Percentiles rank a stretch among this genome's conserved stretches.
Evolutionary conservation across 2,888 invertebrate genomes (phyloP).

Genomic region (Tribolium freemani): DNA sequence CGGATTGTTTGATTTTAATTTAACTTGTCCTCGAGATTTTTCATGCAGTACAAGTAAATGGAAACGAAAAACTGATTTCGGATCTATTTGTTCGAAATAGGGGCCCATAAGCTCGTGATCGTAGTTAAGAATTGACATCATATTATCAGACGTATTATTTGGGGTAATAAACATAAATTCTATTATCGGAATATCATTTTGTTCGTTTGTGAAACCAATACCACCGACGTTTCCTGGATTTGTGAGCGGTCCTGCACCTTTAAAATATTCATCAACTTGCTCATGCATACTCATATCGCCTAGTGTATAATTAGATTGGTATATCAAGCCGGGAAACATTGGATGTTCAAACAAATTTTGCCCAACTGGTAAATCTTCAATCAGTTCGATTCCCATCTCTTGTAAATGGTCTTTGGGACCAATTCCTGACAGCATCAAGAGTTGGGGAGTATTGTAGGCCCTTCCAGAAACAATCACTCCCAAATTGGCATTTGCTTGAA

Average conservation of each 20-base stretch:
- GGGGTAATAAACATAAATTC: conserved; percentile 12
- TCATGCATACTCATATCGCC: conserved; percentile 17
- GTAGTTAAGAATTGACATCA: not conserved
- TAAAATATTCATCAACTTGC: conserved; percentile 46
- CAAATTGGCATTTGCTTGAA: conserved; percentile 71
- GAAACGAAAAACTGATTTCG: conserved; percentile 43
- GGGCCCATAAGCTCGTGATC: not conserved
- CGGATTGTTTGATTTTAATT: conserved; percentile 55
- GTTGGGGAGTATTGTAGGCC: conserved; percentile 74
- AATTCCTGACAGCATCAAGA: conserved; percentile 58
- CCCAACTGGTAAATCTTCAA: conserved; percentile 55
- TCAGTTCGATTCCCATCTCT: conserved; percentile 48
- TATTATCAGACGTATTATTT: not conserved
- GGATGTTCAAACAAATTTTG: conserved; percentile 54
- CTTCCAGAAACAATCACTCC: conserved; percentile 84
- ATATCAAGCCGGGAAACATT: conserved; percentile 49
- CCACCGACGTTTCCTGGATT: not conserved
- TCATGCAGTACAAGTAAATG: conserved; percentile 53
- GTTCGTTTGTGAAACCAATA: not conserved
- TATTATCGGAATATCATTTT: not conserved
- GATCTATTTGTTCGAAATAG: conserved; percentile 27
- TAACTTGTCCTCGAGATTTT: conserved; percentile 55
- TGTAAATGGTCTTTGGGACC: conserved; percentile 53
- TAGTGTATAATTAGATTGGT: conserved; percentile 31
- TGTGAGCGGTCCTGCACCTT: conserved; percentile 49